Percentiles rank a stretch among this genome's conserved stretches.
Conservation (phyloP, 2,888 invertebrate species). For the Galeruca laticollis region DNA sequence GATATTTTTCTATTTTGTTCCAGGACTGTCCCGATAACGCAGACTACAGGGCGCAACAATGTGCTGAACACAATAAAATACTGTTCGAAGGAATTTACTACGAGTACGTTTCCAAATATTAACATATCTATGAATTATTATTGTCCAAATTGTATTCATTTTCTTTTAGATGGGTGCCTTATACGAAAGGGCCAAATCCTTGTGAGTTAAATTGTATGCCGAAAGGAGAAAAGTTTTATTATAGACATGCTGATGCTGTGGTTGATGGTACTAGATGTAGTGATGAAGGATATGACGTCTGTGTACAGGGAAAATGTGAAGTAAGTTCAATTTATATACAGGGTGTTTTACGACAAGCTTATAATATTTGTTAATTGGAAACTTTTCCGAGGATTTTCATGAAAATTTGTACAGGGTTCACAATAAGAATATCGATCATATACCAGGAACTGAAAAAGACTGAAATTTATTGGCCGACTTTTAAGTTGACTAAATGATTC, state of each 20-base stretch:
- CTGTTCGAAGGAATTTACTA: slow-evolving; percentile 87
- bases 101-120: slow-evolving; percentile 72
- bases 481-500: too few species aligned
- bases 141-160: neutral
- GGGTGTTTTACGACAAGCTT: neutral
- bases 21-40: slow-evolving; percentile 83
- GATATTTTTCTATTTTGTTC: slow-evolving; percentile 44
- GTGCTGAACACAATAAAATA: slow-evolving; percentile 83
- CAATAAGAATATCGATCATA: too few species aligned
- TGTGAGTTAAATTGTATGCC: slow-evolving; percentile 98
- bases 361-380: slow-evolving; percentile 3
- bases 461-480: too few species aligned
- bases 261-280: slow-evolving; percentile 87
- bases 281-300: slow-evolving; percentile 88
- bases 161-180: slow-evolving; percentile 84
- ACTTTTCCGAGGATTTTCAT: too few species aligned
- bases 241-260: slow-evolving; percentile 84
- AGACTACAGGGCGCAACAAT: slow-evolving; percentile 92
- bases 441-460: too few species aligned
- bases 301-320: slow-evolving; percentile 94
- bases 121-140: neutral
- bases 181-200: slow-evolving; percentile 86
- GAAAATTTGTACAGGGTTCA: too few species aligned
- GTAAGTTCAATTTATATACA: slow-evolving; percentile 67
- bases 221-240: slow-evolving; percentile 90